Percentiles rank a stretch among this genome's conserved stretches.
Evolutionary conservation across 2,113 vertebrate species (phyloP).

Genomic region (Dendropsophus ebraccatus): DNA sequence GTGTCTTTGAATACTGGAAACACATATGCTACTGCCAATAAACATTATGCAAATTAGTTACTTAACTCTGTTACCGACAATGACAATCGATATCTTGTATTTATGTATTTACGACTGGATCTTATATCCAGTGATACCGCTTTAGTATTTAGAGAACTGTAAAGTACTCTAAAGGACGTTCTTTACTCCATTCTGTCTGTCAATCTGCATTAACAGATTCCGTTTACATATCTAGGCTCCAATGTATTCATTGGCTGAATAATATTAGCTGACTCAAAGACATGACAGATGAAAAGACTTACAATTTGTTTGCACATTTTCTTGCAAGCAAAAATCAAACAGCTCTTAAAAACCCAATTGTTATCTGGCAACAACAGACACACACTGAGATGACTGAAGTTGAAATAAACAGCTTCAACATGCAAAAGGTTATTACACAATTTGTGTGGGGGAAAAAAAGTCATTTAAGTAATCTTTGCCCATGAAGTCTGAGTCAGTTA

Average conservation of each 20-base stretch:
- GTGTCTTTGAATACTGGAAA: no score
- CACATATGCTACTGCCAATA: no score
- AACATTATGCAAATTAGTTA: no score
- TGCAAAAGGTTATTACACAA: conserved; percentile 55
- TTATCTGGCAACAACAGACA: conserved; percentile 60
- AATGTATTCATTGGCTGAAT: conserved; percentile 53
- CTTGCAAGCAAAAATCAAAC: conserved; percentile 58
- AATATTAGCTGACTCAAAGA: conserved; percentile 56
- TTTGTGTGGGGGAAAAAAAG: conserved; percentile 44
- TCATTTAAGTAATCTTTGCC: conserved; percentile 57
- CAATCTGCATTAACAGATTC: conserved; percentile 40
- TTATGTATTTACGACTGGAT: background rate
- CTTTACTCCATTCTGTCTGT: conserved; percentile 30
- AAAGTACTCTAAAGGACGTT: conserved; percentile 19
- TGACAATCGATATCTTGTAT: no score
- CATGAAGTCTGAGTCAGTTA: conserved; percentile 68
- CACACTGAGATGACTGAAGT: conserved; percentile 58
- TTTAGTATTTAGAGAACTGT: background rate
- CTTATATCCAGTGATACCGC: background rate
- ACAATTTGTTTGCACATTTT: conserved; percentile 58
- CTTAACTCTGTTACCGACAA: no score
- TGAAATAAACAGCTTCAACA: conserved; percentile 58
- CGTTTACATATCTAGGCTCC: conserved; percentile 48
- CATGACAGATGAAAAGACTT: conserved; percentile 58
- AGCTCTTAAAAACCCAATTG: conserved; percentile 57